A percentile compares a stretch with the other conserved stretches of the same genome.
These are phyloP conservation scores for Dryocosmus kuriphilus DNA, from an alignment of 2,888 invertebrate species.

Conservation along the genomic window DNA sequence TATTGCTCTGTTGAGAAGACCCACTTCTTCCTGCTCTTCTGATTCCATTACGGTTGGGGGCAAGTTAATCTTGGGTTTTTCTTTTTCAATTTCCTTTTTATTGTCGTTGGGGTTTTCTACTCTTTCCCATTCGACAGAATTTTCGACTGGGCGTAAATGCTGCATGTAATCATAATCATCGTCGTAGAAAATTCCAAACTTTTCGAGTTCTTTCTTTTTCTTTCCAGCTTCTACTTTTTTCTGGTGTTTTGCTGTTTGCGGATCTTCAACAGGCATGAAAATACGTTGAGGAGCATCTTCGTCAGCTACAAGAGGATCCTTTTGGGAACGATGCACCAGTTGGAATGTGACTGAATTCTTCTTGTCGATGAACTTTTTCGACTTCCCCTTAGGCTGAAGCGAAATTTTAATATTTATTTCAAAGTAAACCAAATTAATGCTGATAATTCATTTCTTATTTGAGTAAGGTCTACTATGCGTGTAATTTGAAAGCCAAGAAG, in stretches of 20 bases:
- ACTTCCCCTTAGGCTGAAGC: slow-evolving; percentile 82
- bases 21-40: slow-evolving; percentile 90
- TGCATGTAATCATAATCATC: slow-evolving; percentile 97
- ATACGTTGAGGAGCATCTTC: slow-evolving; percentile 94
- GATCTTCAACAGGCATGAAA: slow-evolving; percentile 81
- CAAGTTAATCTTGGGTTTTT: slow-evolving; percentile 79
- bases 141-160: slow-evolving; percentile 86
- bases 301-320: slow-evolving; percentile 93
- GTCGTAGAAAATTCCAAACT: slow-evolving; percentile 95
- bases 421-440: too few species aligned
- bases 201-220: slow-evolving; percentile 85
- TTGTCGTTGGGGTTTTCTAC: slow-evolving; percentile 67
- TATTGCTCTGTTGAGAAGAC: slow-evolving; percentile 90
- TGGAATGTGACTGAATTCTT: slow-evolving; percentile 95
- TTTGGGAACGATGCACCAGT: slow-evolving; percentile 95
- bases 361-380: slow-evolving; percentile 93
- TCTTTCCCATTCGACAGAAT: slow-evolving; percentile 80
- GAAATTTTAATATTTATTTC: not conserved
- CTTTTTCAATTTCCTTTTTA: slow-evolving; percentile 67
- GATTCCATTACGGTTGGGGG: slow-evolving; percentile 95
- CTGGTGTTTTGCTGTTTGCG: slow-evolving; percentile 59
- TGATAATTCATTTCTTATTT: too few species aligned
- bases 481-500: too few species aligned
- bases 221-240: slow-evolving; percentile 76
- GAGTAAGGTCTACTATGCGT: too few species aligned